These are phyloP conservation scores for Lamprotornis superbus DNA, from an alignment of 2,113 vertebrate genomes.

Conservation along the genomic window DNA sequence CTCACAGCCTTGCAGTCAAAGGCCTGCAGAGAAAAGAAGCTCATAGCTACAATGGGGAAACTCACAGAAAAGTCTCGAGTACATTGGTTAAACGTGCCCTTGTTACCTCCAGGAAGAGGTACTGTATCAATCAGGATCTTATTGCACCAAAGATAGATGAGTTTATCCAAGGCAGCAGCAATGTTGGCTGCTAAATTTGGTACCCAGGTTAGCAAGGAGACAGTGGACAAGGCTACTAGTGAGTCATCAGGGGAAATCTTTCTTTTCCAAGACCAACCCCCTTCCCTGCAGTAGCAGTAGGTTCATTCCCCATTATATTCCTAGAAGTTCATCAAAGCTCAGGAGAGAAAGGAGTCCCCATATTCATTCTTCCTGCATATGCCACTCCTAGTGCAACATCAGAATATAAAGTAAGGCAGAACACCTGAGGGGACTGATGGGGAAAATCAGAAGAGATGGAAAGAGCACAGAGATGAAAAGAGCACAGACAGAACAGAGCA, in stretches of 20 bases:
- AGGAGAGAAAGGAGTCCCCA: neutral
- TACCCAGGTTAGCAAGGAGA: neutral
- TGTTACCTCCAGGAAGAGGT: neutral
- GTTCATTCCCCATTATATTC: neutral
- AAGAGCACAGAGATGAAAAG: neutral
- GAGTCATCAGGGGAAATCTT: neutral
- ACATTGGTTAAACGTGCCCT: neutral
- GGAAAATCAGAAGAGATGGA: neutral
- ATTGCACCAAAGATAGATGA: too few species aligned
- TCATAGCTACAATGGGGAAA: neutral
- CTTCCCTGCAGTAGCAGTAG: neutral
- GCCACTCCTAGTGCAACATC: neutral
- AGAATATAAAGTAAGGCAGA: neutral
- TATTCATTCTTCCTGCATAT: too few species aligned
- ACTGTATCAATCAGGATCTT: neutral
- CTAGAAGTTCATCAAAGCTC: neutral
- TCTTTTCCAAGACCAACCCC: neutral
- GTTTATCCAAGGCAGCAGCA: neutral
- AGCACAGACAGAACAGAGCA: neutral
- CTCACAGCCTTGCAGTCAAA: neutral
- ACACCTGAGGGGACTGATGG: neutral
- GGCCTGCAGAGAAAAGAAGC: neutral
- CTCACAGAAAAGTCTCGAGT: neutral
- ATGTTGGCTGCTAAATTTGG: neutral
- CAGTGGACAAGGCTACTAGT: neutral